Evolutionary conservation across 2,888 invertebrate genomes (phyloP).

Genomic region (Xestobium rufovillosum): DNA sequence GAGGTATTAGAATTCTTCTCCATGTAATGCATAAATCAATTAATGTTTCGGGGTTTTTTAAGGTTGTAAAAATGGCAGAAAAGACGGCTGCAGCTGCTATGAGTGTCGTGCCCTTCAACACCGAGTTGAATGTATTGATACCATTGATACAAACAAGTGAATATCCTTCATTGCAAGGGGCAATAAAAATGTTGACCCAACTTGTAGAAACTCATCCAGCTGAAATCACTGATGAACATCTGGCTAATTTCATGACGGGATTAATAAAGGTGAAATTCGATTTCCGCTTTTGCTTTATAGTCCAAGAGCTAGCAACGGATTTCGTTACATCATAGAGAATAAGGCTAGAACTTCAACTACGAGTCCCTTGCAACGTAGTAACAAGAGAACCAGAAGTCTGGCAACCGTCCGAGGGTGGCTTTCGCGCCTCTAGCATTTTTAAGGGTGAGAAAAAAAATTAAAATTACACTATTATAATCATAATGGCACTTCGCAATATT

Average conservation of each 20-base stretch:
- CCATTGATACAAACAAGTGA: slow-evolving; percentile 84
- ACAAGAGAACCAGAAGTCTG: too few species aligned
- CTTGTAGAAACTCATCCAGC: slow-evolving; percentile 69
- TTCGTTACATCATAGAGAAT: too few species aligned
- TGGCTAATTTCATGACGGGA: slow-evolving; percentile 79
- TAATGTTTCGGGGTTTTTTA: slow-evolving; percentile 23
- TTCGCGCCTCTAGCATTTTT: too few species aligned
- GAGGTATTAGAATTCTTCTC: slow-evolving; percentile 43
- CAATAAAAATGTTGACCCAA: slow-evolving; percentile 84
- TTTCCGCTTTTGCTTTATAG: too few species aligned
- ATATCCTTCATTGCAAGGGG: slow-evolving; percentile 82
- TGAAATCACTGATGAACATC: slow-evolving; percentile 65
- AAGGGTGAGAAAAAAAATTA: too few species aligned
- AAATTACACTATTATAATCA: too few species aligned
- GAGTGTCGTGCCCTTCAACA: slow-evolving; percentile 70
- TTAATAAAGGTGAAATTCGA: slow-evolving; percentile 76
- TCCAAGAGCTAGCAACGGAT: too few species aligned
- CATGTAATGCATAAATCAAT: slow-evolving; percentile 1
- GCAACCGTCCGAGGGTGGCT: too few species aligned
- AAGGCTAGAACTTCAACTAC: too few species aligned
- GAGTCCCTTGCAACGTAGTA: too few species aligned
- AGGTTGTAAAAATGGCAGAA: slow-evolving; percentile 80
- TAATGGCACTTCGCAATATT: too few species aligned
- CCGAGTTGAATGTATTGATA: slow-evolving; percentile 58
- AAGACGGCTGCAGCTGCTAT: slow-evolving; percentile 67